A percentile compares a stretch with the other conserved stretches of the same genome.
These are phyloP conservation scores for Shargacucullia verbasci DNA, from an alignment of 2,888 invertebrate species.

Conservation along the genomic window DNA sequence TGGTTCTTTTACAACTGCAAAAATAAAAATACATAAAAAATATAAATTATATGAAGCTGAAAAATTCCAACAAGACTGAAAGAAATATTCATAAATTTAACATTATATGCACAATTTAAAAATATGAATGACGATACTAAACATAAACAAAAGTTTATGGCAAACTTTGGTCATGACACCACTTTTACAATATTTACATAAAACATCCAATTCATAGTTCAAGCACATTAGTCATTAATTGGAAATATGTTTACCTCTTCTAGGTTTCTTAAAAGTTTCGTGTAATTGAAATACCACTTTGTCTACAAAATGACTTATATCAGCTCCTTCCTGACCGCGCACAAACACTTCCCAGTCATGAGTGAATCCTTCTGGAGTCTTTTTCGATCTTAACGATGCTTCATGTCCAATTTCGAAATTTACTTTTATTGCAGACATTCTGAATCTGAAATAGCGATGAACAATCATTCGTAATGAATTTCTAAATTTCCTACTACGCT, in stretches of 20 bases:
- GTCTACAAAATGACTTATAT: conserved; percentile 97
- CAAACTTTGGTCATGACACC: conserved; percentile 27
- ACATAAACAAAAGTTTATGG: conserved; percentile 44
- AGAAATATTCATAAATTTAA: neutral
- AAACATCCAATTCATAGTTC: conserved; percentile 25
- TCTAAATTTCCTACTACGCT: conserved; percentile 49
- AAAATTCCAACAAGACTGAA: conserved; percentile 11
- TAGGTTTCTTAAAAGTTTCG: conserved; percentile 97
- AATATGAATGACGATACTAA: conserved; percentile 18
- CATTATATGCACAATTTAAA: too few species aligned
- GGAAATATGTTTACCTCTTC: conserved; percentile 91
- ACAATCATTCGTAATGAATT: conserved; percentile 45
- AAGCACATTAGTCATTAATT: neutral
- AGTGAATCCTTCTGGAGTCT: conserved; percentile 96
- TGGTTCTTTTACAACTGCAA: conserved; percentile 96
- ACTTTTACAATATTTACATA: conserved; percentile 33
- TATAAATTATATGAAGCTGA: neutral
- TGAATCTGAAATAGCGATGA: conserved; percentile 62
- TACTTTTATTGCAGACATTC: conserved; percentile 89
- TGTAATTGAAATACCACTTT: conserved; percentile 97
- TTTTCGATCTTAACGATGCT: conserved; percentile 94
- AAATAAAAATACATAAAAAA: neutral
- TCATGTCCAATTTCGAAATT: conserved; percentile 98
- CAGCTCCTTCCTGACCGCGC: conserved; percentile 95
- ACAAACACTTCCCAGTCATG: conserved; percentile 99